Evolutionary conservation across 1,140 invertebrate species (phyloP), one percentile per base, ranked within the genome.

Genomic region (Coelopa frigida): DNA sequence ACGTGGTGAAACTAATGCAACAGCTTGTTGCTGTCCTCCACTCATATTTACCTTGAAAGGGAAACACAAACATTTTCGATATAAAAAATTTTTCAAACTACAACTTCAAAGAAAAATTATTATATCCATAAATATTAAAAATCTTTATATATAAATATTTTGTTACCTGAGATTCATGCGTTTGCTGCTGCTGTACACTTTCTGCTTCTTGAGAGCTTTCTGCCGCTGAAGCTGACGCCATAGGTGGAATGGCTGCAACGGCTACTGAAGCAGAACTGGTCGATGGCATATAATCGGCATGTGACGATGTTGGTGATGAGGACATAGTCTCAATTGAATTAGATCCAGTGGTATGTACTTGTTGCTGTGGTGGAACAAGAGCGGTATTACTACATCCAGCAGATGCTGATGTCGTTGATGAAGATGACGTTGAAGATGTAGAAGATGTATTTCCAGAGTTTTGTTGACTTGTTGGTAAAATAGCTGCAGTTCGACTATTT

Each of bases 1-100:
- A 40, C 84, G 72, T 1, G 84, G 84, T 50, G 83, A 77, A 0
- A 86, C 83, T 11, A 87, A 58, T 0, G 84, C 84, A 0, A 86
- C 82, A 1, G 82, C 81, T 72, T 85, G 78, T 26, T 76, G 76
- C 48, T 78, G 73, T 12, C 63, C 67, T 53, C 57, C 37, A 53
- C 71, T 49, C 49, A 68, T 53, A 64, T 73, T 44, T n/a, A 63
- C n/a, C n/a, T n/a, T n/a, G n/a, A n/a, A n/a, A n/a, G n/a, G n/a
- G n/a, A n/a, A n/a, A n/a, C n/a, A n/a, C n/a, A n/a, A n/a, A n/a
- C n/a, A n/a, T n/a, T n/a, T n/a, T n/a, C n/a, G n/a, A n/a, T n/a
- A n/a, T n/a, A n/a, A n/a, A n/a, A n/a, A n/a, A n/a, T n/a, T n/a
- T n/a, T n/a, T n/a, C n/a, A n/a, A n/a, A n/a, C n/a, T n/a, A n/a